Evolutionary conservation across 2,797 vertebrate species (phyloP), one percentile per base, ranked within the genome.

Genomic region (Lutjanus campechanus): DNA sequence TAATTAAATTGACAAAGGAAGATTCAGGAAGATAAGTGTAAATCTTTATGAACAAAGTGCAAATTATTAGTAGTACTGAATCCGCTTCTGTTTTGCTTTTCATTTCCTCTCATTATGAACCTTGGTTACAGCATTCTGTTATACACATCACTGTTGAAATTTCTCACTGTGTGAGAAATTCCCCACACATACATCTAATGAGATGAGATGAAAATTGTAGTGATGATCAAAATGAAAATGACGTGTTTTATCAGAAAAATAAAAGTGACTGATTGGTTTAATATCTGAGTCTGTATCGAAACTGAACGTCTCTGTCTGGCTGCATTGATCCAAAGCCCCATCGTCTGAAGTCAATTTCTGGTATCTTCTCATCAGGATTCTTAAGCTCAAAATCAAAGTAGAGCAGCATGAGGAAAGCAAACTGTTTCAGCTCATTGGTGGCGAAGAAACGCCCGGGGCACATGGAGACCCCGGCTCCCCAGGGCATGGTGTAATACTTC

Each of bases 361-460:
- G 97, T n/a, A 96, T 81, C 49, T 92, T 73, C 54, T 95, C 90
- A 1, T 96, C 85, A 0, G 88, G 88, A 9, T 96, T 90, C 3
- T 94, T 90, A 76, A 99, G 93, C 91, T 99, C 96, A 86, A 99
- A 83, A 0, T 99, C 97, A 73, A 96, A 99, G 68, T 96, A 94
- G 3, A 83, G 89, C 65, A 99, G 17, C 96, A 98, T 96, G 69
- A 99, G 87, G 82, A 98, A 97, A 53, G 94, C 75, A 89, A 98
- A 98, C 77, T 97, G 95, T 41, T 99, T 99, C 7, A 99, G 92
- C 93, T 99, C 97, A 16, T 94, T 95, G 1, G 89, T 76, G 50
- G 97, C 97, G 0, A 99, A 97, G 89, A 97, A 98, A 2, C 97
- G 92, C 0, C 97, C 98, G 0, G 97, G 98, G 56, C 97, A 99